phyloP scores from a whole-genome alignment of 2,797 vertebrate genomes.

The Chaenodraco wilsoni region DNA sequence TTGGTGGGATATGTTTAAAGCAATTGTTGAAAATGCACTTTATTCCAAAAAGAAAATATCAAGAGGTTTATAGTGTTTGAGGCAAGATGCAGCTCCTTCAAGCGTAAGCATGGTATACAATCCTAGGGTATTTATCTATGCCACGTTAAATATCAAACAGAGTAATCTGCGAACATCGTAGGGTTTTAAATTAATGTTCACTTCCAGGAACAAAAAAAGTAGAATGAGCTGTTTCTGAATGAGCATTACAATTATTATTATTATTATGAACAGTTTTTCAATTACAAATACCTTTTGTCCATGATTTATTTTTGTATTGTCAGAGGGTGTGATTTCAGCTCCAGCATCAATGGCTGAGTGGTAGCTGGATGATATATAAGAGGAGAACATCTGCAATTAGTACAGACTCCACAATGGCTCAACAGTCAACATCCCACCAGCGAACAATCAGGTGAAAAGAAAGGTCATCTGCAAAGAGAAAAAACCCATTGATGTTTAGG shows the following conservation, averaged over 20 bases:
- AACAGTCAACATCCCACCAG: conserved; percentile 28
- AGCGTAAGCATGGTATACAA: neutral
- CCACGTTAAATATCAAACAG: no score
- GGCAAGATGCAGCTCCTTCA: neutral
- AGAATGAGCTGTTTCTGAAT: no score
- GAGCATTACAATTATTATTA: no score
- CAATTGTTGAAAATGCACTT: neutral
- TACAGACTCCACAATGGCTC: conserved; percentile 29
- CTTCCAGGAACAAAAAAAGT: no score
- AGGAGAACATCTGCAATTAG: conserved; percentile 48
- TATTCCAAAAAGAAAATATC: neutral
- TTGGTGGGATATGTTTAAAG: neutral
- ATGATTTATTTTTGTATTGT: neutral
- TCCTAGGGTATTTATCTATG: no score
- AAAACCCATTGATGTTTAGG: conserved; percentile 77
- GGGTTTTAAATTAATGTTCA: no score
- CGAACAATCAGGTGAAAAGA: conserved; percentile 49
- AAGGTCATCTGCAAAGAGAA: conserved; percentile 66
- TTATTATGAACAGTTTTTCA: no score
- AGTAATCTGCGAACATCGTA: no score
- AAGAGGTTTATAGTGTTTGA: neutral
- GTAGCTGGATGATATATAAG: conserved; percentile 42
- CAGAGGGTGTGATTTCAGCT: conserved; percentile 13
- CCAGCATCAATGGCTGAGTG: conserved; percentile 35
- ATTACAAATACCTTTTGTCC: no score